Evolutionary conservation across 2,888 invertebrate genomes (phyloP).

Genomic region (Megamerina dolium): DNA sequence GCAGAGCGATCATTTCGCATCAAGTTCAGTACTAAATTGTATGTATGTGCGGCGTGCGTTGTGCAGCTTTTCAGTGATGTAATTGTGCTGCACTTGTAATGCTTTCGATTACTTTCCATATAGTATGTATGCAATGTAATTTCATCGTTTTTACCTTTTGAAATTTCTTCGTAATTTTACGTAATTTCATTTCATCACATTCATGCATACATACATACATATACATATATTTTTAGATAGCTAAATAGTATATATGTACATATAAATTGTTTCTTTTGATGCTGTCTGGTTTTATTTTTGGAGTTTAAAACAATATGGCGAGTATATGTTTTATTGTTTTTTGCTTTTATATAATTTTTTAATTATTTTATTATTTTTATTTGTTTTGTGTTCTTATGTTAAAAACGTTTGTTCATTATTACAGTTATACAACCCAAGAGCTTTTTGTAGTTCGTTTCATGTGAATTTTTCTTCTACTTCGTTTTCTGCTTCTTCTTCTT

Average conservation of each 20-base stretch:
- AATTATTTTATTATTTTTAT: slow-evolving; percentile 11
- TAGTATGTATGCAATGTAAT: neutral
- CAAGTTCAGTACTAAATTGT: too few relatives aligned
- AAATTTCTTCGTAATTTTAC: too few relatives aligned
- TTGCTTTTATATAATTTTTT: too few relatives aligned
- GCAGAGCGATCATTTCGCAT: too few relatives aligned
- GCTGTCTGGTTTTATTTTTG: too few relatives aligned
- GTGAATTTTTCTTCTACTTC: slow-evolving; percentile 1
- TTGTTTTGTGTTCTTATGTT: slow-evolving; percentile 5
- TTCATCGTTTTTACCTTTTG: neutral
- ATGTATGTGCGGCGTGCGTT: neutral
- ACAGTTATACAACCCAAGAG: slow-evolving; percentile 17
- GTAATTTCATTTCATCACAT: too few relatives aligned
- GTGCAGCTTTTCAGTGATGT: neutral
- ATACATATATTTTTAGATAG: too few relatives aligned
- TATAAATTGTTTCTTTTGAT: too few relatives aligned
- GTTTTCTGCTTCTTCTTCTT: slow-evolving; percentile 6
- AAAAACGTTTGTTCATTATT: slow-evolving; percentile 13
- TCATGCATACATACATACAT: too few relatives aligned
- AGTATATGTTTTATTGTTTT: slow-evolving; percentile 37
- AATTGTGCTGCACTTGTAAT: too few relatives aligned
- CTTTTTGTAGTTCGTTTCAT: slow-evolving; percentile 11
- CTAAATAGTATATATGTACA: too few relatives aligned
- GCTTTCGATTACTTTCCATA: neutral
- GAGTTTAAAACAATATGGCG: too few relatives aligned